phyloP scores from a whole-genome alignment of 2,888 invertebrate genomes.

The Drosophila anceps region DNA sequence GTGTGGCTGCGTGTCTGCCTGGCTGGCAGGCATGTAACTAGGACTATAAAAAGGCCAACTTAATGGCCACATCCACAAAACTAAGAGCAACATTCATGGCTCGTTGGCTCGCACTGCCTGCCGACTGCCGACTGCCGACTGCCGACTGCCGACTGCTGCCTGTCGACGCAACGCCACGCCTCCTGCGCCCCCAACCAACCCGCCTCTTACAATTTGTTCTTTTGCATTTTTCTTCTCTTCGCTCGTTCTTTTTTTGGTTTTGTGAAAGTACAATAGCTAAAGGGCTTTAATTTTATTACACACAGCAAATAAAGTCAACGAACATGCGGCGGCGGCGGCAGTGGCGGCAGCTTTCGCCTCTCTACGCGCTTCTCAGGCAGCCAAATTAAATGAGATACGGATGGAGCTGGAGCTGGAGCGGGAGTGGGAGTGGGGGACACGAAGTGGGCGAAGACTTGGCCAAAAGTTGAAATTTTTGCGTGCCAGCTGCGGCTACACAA shows the following conservation, averaged over 20 bases:
- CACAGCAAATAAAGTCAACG: conserved; percentile 80
- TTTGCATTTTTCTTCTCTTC: conserved; percentile 22
- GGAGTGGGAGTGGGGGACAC: not conserved
- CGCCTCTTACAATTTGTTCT: conserved; percentile 64
- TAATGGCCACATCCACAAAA: conserved; percentile 77
- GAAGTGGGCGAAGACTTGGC: conserved; percentile 40
- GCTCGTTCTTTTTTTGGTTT: conserved; percentile 32
- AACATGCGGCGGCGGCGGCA: conserved; percentile 73
- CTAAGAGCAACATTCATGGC: conserved; percentile 79
- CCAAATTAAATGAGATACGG: conserved; percentile 74
- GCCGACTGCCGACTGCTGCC: conserved; percentile 8
- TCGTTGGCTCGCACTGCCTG: conserved; percentile 58
- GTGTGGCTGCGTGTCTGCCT: too few relatives aligned
- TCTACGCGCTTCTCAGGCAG: conserved; percentile 13
- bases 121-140: conserved; percentile 6
- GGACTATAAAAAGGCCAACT: conserved; percentile 76
- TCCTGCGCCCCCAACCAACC: not conserved
- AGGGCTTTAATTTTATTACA: conserved; percentile 81
- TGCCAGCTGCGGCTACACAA: conserved; percentile 80
- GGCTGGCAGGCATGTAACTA: conserved; percentile 52
- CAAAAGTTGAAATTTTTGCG: conserved; percentile 66
- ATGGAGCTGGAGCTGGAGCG: not conserved
- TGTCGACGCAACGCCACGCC: conserved; percentile 13
- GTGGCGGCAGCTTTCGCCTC: conserved; percentile 43
- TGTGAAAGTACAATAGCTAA: conserved; percentile 77